These are phyloP conservation scores for Phyllopteryx taeniolatus DNA, from an alignment of 2,113 vertebrate genomes.

Conservation along the genomic window DNA sequence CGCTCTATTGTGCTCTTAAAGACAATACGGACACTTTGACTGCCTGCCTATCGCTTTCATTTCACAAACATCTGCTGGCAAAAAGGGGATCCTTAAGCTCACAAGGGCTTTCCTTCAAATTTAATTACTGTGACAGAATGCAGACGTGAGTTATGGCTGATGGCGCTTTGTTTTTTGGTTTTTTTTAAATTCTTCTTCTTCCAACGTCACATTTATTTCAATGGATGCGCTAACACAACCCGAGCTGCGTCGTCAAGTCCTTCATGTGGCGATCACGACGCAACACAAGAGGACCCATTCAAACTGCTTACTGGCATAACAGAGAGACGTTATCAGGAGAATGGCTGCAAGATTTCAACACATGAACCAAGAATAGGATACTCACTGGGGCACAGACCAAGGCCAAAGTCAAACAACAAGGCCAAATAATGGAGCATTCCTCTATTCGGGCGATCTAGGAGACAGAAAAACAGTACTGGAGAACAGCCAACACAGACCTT, in stretches of 20 bases:
- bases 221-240: constrained; percentile 24
- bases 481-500: not conserved
- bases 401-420: not conserved
- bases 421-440: not conserved
- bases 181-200: constrained; percentile 9
- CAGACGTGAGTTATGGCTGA: constrained; percentile 56
- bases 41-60: constrained; percentile 52
- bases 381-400: not conserved
- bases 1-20: constrained; percentile 45
- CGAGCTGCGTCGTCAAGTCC: not conserved
- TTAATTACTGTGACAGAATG: constrained; percentile 62
- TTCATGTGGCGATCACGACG: not conserved
- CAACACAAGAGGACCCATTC: too few relatives aligned
- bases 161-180: constrained; percentile 24
- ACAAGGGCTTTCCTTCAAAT: constrained; percentile 64
- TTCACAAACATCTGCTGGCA: constrained; percentile 70
- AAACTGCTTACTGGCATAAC: not conserved
- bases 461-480: not conserved
- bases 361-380: not conserved
- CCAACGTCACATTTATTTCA: constrained; percentile 23
- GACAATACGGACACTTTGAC: constrained; percentile 35
- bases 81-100: constrained; percentile 63
- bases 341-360: too few relatives aligned
- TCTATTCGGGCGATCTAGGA: not conserved
- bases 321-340: not conserved